Evolutionary conservation across 2,888 invertebrate species (phyloP).

Genomic region (Corythucha ciliata): DNA sequence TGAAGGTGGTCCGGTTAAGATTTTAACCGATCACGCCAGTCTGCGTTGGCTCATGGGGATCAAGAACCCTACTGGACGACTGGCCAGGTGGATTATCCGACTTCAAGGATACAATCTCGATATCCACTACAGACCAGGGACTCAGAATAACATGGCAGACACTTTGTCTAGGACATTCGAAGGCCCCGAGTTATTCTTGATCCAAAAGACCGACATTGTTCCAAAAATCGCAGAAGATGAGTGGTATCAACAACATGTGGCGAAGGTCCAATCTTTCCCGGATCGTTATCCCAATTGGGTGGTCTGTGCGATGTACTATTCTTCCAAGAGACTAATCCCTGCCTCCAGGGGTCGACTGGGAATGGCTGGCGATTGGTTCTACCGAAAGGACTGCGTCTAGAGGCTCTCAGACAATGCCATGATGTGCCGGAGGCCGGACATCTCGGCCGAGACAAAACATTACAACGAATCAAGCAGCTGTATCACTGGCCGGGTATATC

Average conservation of each 20-base stretch:
- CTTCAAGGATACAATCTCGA: conserved; percentile 29
- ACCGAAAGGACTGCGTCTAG: conserved; percentile 14
- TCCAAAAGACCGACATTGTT: too few relatives aligned
- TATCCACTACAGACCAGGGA: conserved; percentile 21
- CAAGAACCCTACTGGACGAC: conserved; percentile 31
- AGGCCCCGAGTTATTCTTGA: too few relatives aligned
- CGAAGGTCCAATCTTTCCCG: too few relatives aligned
- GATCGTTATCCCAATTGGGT: too few relatives aligned
- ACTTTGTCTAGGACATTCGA: too few relatives aligned
- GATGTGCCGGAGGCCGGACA: conserved; percentile 22
- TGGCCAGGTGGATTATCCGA: conserved; percentile 33
- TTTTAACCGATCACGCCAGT: conserved; percentile 35
- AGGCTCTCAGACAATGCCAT: conserved; percentile 19
- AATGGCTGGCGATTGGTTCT: conserved; percentile 22
- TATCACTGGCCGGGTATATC: conserved; percentile 22
- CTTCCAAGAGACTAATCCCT: too few relatives aligned
- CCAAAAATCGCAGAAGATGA: too few relatives aligned
- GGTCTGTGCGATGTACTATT: too few relatives aligned
- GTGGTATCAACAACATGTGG: too few relatives aligned
- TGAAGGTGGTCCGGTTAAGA: conserved; percentile 33
- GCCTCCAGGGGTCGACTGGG: too few relatives aligned
- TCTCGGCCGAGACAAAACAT: conserved; percentile 24
- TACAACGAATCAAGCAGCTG: conserved; percentile 10
- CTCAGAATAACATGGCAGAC: too few relatives aligned
- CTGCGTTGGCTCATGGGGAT: conserved; percentile 32